Evolutionary conservation across 2,888 invertebrate genomes (phyloP).

Genomic region (Blastobasis lacticolella): DNA sequence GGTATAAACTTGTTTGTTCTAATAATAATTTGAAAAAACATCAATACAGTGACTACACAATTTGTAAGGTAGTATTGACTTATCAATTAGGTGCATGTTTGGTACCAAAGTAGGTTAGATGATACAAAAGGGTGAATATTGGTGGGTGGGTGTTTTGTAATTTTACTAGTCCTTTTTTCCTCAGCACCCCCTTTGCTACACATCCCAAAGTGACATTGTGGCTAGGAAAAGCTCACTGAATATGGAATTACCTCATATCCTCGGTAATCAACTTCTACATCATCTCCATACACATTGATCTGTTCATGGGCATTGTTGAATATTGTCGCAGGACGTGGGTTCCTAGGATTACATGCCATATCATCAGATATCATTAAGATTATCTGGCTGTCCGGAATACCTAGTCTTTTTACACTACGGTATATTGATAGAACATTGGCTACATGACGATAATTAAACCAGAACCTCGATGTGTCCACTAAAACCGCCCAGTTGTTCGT

Average conservation of each 20-base stretch:
- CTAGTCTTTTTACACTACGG: slow-evolving; percentile 96
- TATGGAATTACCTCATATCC: slow-evolving; percentile 83
- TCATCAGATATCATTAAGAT: slow-evolving; percentile 99
- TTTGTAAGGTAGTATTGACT: too few relatives aligned
- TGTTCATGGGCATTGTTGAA: slow-evolving; percentile 98
- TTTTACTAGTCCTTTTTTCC: too few relatives aligned
- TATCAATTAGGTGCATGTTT: too few relatives aligned
- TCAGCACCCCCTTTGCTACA: too few relatives aligned
- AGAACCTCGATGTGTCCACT: slow-evolving; percentile 98
- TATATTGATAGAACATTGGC: slow-evolving; percentile 99
- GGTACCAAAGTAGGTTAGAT: too few relatives aligned
- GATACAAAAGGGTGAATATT: too few relatives aligned
- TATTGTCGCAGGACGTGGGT: slow-evolving; percentile 97
- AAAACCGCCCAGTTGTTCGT: slow-evolving; percentile 99
- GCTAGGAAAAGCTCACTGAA: not conserved
- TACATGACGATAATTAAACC: slow-evolving; percentile 99
- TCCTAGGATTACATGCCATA: slow-evolving; percentile 99
- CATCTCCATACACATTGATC: slow-evolving; percentile 99
- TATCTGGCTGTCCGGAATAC: slow-evolving; percentile 99
- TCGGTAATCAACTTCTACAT: slow-evolving; percentile 98
- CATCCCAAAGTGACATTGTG: too few relatives aligned
- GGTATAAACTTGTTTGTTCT: too few relatives aligned
- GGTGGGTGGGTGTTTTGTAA: too few relatives aligned
- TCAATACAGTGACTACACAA: too few relatives aligned
- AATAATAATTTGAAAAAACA: too few relatives aligned